Base-by-base conservation (phyloP, 1,140 invertebrate species). In the Stegodyphus mimosarum region DNA sequence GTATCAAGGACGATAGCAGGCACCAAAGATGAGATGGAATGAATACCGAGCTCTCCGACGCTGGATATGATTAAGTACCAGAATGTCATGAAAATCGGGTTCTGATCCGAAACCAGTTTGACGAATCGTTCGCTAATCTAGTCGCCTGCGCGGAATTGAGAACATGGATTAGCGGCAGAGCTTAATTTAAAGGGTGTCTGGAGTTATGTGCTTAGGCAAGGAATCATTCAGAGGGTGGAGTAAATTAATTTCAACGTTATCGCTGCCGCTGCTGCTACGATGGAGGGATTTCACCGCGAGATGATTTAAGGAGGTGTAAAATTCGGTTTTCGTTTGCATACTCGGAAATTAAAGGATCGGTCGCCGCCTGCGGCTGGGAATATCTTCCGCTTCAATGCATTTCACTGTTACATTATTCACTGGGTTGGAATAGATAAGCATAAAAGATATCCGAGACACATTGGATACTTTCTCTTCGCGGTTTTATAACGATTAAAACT, bases 101-200 rank as follows among this genome's bases (percentile, higher is more conserved):
- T 70, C 10, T 10, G n/a, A 48, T 49, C 60, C 60, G 33, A 49
- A 77, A 67, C 63, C 64, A 9, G 72, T 77, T 77, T 77, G 75
- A 77, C 75, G 75, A 77, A 77, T 77, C 75, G 64, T 67, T 67
- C 55, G 63, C 75, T 77, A 77, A 77, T 77, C 60, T 67, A 66
- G 53, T 77, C 75, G 64, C n/a, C 75, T 17, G 60, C n/a, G 75
- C 55, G 60, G 63, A 77, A 77, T 77, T 63, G 75, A 64, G 75
- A 67, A 51, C 50, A 33, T 18, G 50, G 73, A 64, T 66, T 77
- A 17, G 63, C 51, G 18, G 18, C 17, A 53, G 51, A 18, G 75
- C 63, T 77, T 77, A 51, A 64, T 51, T 77, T 77, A 74, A 74
- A n/a, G 72, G 72, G 53, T 50, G 48, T 49, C 49, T 72, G 9